Conservation (phyloP, 1,140 invertebrate genomes). For the Neodiprion virginianus region DNA sequence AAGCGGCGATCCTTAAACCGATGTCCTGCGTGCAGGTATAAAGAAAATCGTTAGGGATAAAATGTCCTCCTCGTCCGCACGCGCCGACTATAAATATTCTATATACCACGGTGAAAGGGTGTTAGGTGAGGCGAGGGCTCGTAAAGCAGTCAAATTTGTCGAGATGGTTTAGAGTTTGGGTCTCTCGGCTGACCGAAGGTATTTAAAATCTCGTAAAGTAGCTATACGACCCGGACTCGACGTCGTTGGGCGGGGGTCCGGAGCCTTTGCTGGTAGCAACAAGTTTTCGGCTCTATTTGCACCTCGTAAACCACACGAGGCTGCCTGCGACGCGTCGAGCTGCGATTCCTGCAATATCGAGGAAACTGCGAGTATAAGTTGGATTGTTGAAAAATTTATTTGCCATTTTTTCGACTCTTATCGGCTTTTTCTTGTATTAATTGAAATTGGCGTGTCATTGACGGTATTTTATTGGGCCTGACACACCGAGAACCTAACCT, state of each 20-base stretch:
- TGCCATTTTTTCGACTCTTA: too few species aligned
- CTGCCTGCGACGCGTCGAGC: not conserved
- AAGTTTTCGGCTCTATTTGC: conserved; percentile 7
- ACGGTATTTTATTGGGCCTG: too few species aligned
- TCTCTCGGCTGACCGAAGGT: not conserved
- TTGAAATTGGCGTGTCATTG: too few species aligned
- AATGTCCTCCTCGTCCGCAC: not conserved
- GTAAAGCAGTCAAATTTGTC: conserved; percentile 7
- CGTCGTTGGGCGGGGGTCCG: not conserved
- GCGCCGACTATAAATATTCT: not conserved
- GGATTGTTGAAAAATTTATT: too few species aligned
- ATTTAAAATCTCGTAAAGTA: conserved; percentile 8
- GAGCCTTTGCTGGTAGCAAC: not conserved
- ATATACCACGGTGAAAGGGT: not conserved
- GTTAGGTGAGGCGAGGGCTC: not conserved
- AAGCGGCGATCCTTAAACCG: too few species aligned
- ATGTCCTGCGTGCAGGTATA: too few species aligned
- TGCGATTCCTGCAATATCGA: too few species aligned
- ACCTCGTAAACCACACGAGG: not conserved
- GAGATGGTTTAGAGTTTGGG: not conserved
- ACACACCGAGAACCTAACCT: too few species aligned
- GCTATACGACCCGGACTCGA: not conserved
- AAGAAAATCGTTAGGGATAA: not conserved
- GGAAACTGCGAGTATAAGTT: too few species aligned
- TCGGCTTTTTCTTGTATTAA: too few species aligned